A percentile compares a stretch with the other conserved stretches of the same genome.
These are phyloP conservation scores for Knipowitschia caucasica DNA, from an alignment of 2,797 vertebrate species.

Conservation along the genomic window DNA sequence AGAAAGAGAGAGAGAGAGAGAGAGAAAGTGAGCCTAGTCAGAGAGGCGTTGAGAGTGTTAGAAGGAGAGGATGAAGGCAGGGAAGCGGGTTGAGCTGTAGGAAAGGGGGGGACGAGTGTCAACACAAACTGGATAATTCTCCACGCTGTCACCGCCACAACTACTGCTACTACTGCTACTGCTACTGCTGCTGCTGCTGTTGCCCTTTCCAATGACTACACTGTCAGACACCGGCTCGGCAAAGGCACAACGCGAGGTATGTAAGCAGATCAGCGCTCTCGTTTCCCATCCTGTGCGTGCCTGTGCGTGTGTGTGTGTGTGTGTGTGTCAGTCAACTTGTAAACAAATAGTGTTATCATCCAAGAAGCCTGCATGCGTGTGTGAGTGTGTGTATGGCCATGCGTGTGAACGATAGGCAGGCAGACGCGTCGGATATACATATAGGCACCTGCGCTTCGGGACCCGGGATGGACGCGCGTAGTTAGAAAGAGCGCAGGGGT, in stretches of 20 bases:
- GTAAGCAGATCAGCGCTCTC: slow-evolving; percentile 49
- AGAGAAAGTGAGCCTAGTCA: slow-evolving; percentile 57
- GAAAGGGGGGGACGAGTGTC: slow-evolving; percentile 66
- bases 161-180: neutral
- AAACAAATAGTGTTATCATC: slow-evolving; percentile 27
- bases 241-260: slow-evolving; percentile 75
- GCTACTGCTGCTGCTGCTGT: slow-evolving; percentile 26
- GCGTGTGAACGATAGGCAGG: slow-evolving; percentile 31
- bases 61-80: slow-evolving; percentile 69
- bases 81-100: slow-evolving; percentile 64
- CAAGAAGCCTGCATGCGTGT: slow-evolving; percentile 17
- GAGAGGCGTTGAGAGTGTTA: slow-evolving; percentile 73
- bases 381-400: neutral
- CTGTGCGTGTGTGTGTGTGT: slow-evolving; percentile 10
- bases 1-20: slow-evolving; percentile 63
- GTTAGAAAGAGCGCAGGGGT: slow-evolving; percentile 5
- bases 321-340: slow-evolving; percentile 24
- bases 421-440: no score
- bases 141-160: slow-evolving; percentile 32
- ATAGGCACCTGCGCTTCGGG: slow-evolving; percentile 52
- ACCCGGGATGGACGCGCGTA: slow-evolving; percentile 32
- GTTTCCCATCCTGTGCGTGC: neutral
- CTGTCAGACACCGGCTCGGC: slow-evolving; percentile 62
- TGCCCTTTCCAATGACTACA: slow-evolving; percentile 73
- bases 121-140: slow-evolving; percentile 76